Base-by-base conservation (phyloP, 2,888 invertebrate species). In the Nomada fabriciana region DNA sequence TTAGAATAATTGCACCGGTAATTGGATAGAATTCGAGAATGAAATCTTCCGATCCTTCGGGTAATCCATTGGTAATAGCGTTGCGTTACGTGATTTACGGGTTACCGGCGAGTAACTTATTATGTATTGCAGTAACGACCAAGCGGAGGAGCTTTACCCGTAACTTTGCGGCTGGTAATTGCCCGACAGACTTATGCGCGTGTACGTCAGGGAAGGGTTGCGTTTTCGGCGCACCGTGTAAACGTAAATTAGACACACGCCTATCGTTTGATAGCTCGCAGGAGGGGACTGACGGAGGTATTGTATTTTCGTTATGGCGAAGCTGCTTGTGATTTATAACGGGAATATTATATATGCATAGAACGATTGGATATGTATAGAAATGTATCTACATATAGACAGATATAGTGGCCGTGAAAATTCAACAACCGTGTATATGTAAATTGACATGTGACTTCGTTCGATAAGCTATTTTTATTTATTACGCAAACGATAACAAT, bases 31-130 rank as follows among this genome's bases (percentile, higher is more conserved):
- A n/a, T 70, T 47, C 18, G 57, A 57, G 43, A 63, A 23, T 15
- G 47, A 47, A 29, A 59, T 47, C 29, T 13, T 11, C 9, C 59
- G 59, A 53, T 70, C 15, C 47, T 20, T 18, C n/a, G 25, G 59
- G 20, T 47, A 59, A 70, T 70, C 69, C 20, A 2, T 18, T 25
- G 43, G 25, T 13, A 57, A 69, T 57, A n/a, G 47, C 18, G 13
- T 60, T 60, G 15, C 47, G 15, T 15, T 36, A 50, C 70, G 60
- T 50, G 70, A 70, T 70, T 70, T 60, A 70, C 50, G 7, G 20
- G 60, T 25, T 9, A 36, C 18, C 15, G 2, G 47, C 5, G 23
- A 11, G 20, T 36, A 70, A 70, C 20, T 70, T 50, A 36, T 70
- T 50, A 60, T 60, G 60, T 60, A 70, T 60, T 9, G 29, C 42